Evolutionary conservation across 2,888 invertebrate species (phyloP).

Genomic region (Drosophila siamana): DNA sequence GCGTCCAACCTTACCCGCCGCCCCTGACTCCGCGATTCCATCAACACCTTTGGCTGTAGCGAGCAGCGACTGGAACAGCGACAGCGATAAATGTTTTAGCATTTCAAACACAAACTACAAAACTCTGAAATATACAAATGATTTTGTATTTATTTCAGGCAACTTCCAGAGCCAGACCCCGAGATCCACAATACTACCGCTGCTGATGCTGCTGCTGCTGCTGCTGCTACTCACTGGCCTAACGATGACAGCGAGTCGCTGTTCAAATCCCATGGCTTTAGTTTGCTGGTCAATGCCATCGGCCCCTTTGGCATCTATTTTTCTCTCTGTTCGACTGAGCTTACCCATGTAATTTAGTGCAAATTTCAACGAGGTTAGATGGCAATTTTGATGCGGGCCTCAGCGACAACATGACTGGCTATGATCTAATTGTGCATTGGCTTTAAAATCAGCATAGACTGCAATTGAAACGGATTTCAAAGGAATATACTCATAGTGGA

Average conservation of each 20-base stretch:
- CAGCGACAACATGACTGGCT: not conserved
- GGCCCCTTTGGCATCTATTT: not conserved
- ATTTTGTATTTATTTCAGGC: constrained; percentile 79
- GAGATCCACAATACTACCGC: constrained; percentile 16
- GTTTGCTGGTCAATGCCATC: constrained; percentile 11
- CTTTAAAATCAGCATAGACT: not conserved
- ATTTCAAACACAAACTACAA: constrained; percentile 80
- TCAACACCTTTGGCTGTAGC: constrained; percentile 49
- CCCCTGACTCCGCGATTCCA: constrained; percentile 4
- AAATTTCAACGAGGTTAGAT: constrained; percentile 37
- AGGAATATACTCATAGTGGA: too few species aligned
- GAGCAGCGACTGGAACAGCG: constrained; percentile 37
- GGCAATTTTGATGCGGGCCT: constrained; percentile 31
- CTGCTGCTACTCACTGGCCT: constrained; percentile 1
- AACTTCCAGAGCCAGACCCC: constrained; percentile 29
- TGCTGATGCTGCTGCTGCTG: too few species aligned
- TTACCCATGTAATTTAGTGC: constrained; percentile 47
- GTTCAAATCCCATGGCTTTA: constrained; percentile 1
- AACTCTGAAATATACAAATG: constrained; percentile 81
- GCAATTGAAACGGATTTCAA: not conserved
- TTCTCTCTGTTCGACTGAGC: not conserved
- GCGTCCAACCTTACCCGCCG: not conserved
- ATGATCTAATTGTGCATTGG: constrained; percentile 1
- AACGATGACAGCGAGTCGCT: constrained; percentile 49
- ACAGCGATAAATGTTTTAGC: constrained; percentile 80